phyloP scores from a whole-genome alignment of 2,113 vertebrate genomes.

The Glaucomys volans region DNA sequence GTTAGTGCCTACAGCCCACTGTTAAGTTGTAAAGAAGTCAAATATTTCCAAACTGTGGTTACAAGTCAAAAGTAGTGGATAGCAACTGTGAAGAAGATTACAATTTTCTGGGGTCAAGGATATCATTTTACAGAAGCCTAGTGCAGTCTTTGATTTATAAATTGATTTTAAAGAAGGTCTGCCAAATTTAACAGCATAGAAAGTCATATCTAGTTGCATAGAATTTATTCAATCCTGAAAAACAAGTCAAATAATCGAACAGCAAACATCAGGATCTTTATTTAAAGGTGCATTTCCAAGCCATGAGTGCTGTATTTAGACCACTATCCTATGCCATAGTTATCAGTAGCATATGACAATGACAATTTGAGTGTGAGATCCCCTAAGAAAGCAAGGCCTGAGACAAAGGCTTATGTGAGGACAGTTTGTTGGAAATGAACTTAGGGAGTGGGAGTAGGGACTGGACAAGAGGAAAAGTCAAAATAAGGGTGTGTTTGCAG shows the following conservation, averaged over 20 bases:
- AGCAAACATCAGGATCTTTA: not conserved
- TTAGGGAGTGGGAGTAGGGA: not conserved
- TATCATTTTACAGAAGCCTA: conserved; percentile 1
- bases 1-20: not conserved
- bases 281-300: not conserved
- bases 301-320: not conserved
- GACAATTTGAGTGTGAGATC: not conserved
- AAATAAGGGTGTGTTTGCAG: not conserved
- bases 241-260: not conserved
- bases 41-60: not conserved
- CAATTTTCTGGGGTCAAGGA: not conserved
- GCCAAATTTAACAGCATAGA: not conserved
- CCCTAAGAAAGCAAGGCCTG: not conserved
- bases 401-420: not conserved
- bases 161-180: conserved; percentile 15
- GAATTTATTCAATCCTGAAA: not conserved
- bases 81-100: not conserved
- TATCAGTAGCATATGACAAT: not conserved
- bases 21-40: not conserved
- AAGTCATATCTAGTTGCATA: not conserved
- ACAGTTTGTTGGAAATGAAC: not conserved
- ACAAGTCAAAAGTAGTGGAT: conserved; percentile 13
- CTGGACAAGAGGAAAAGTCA: not conserved
- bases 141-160: not conserved
- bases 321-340: not conserved